Base-by-base conservation (phyloP, 2,797 vertebrate species). In the Holocentrus rufus region DNA sequence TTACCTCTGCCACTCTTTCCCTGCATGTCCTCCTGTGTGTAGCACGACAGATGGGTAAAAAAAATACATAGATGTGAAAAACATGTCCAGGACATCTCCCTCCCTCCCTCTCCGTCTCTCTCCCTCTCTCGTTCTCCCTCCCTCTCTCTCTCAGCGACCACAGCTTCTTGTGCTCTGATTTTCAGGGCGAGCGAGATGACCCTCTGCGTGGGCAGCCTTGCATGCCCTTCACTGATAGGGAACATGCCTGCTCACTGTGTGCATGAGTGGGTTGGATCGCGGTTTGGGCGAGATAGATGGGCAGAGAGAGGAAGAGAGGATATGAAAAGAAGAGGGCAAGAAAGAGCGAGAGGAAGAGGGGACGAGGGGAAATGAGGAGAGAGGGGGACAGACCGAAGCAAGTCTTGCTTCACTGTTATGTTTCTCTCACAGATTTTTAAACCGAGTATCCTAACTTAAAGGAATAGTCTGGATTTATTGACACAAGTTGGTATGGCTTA, bases 131-230 rank as follows among this genome's bases (percentile, higher is more conserved):
- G 60, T 17, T 31, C 8, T 69, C 2, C 69, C 14, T 52, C 5
- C 30, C 4, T 55, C 18, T 54, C 47, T 4, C 46, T 55, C 44
- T 64, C 36, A 61, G 66, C 27, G 5, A 76, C 73, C 60, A 13
- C 58, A 22, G 60, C 74, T 69, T 27, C 3, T 81, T 78, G 46
- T 71, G 55, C 63, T 22, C 59, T 66, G 65, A 64, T 82, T 78
- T 72, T 69, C 42, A 72, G 80, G 67, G 68, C 27, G 78, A 69
- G 69, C 7, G 54, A 60, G 73, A 65, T 82, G 82, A 89, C 83
- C 74, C 66, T 74, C 30, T 80, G 80, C 50, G 79, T 91, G 88
- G 85, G 86, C 74, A 69, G 79, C 64, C 69, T 71, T 22, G 50
- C 56, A 23, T 66, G 72, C 76, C 79, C 78, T 73, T 71, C 50